A percentile compares a stretch with the other conserved stretches of the same genome.
phyloP scores from a whole-genome alignment of 2,888 invertebrate genomes.

The Spialia ferax region DNA sequence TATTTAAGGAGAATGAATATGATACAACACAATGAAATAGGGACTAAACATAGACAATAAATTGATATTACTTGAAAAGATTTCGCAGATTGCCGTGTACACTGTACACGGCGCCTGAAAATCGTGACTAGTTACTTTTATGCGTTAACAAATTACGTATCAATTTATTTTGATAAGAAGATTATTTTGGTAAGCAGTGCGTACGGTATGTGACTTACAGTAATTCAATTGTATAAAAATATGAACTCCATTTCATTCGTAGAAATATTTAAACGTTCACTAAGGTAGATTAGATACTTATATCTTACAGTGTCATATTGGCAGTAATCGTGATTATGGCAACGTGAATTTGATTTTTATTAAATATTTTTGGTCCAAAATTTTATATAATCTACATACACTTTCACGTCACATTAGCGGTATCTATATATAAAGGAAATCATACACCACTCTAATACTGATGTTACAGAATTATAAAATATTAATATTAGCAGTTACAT shows the following conservation, averaged over 20 bases:
- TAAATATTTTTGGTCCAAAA: constrained; percentile 84
- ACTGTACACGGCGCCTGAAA: constrained; percentile 32
- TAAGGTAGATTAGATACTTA: constrained; percentile 47
- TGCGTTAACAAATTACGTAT: constrained; percentile 35
- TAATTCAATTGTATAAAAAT: constrained; percentile 70
- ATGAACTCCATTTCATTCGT: constrained; percentile 54
- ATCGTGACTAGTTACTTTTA: constrained; percentile 49
- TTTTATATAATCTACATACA: constrained; percentile 70
- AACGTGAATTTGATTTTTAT: constrained; percentile 83
- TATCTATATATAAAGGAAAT: constrained; percentile 68
- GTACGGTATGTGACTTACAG: constrained; percentile 35
- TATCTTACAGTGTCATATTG: constrained; percentile 77
- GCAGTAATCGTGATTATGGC: constrained; percentile 83
- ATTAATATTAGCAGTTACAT: constrained; percentile 68
- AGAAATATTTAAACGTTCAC: constrained; percentile 26
- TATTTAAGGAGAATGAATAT: constrained; percentile 33
- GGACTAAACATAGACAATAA: constrained; percentile 34
- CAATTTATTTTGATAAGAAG: constrained; percentile 14
- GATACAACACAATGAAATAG: constrained; percentile 35
- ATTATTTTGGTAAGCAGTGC: not conserved
- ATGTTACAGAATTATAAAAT: constrained; percentile 72
- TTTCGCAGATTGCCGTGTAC: constrained; percentile 32
- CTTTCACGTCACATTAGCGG: constrained; percentile 65
- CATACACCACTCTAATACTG: constrained; percentile 85
- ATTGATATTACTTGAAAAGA: constrained; percentile 35